Percentiles rank a stretch among this genome's conserved stretches.
Conservation (phyloP, 2,888 invertebrate genomes). For the Eupithecia inturbata region DNA sequence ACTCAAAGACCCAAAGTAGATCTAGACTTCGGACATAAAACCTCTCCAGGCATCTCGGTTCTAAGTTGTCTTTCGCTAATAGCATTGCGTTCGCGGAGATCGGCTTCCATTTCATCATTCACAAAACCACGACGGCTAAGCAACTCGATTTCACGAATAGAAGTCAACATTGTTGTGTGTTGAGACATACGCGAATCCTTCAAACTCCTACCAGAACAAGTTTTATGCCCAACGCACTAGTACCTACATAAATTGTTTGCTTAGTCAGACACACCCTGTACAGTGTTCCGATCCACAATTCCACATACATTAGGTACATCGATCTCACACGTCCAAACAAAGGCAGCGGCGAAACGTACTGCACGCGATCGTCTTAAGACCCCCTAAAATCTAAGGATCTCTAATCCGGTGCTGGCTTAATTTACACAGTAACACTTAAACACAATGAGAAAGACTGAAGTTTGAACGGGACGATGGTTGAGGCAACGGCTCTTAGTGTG, state of each 20-base stretch:
- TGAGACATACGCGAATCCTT: not conserved
- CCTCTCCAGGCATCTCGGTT: not conserved
- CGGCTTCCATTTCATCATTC: not conserved
- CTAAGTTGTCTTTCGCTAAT: not conserved
- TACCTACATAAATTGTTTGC: not conserved
- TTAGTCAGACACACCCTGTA: slow-evolving; percentile 22
- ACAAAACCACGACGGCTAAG: not conserved
- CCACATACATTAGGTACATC: slow-evolving; percentile 80
- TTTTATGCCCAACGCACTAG: not conserved
- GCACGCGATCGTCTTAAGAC: slow-evolving; percentile 77
- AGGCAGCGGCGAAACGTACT: slow-evolving; percentile 70
- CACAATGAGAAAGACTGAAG: not conserved
- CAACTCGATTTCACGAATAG: not conserved
- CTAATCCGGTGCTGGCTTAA: slow-evolving; percentile 33
- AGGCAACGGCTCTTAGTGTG: not conserved
- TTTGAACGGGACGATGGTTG: not conserved
- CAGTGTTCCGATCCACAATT: slow-evolving; percentile 76
- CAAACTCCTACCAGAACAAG: not conserved
- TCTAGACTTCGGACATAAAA: not conserved
- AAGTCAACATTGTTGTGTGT: too few species aligned
- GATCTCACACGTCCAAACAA: slow-evolving; percentile 81
- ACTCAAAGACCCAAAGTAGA: too few species aligned
- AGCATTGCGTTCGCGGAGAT: not conserved
- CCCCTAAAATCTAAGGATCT: slow-evolving; percentile 51
- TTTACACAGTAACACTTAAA: slow-evolving; percentile 28